Evolutionary conservation across 2,888 invertebrate genomes (phyloP).

Genomic region (Salpingus planirostris): DNA sequence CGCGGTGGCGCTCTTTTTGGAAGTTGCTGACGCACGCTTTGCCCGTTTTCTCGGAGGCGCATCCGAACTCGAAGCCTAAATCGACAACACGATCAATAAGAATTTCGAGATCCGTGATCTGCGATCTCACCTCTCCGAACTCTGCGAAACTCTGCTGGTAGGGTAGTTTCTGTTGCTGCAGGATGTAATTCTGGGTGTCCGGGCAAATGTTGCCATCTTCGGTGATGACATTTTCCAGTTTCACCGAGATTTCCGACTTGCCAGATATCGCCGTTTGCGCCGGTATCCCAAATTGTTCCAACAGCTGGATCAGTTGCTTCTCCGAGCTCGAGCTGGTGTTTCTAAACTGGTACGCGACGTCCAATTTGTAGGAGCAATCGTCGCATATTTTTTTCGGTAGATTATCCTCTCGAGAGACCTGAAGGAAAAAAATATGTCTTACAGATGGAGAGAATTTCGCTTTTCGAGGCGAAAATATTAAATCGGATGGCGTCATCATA

Average conservation of each 20-base stretch:
- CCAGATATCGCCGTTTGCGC: too few species aligned
- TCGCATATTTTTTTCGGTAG: conserved; percentile 65
- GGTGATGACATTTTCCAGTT: conserved; percentile 10
- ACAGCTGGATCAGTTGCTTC: conserved; percentile 41
- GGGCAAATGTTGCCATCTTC: conserved; percentile 6
- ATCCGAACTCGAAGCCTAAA: not conserved
- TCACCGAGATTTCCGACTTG: conserved; percentile 8
- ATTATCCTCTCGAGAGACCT: conserved; percentile 58
- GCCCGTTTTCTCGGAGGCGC: conserved; percentile 33
- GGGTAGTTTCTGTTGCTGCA: not conserved
- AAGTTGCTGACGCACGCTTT: conserved; percentile 33
- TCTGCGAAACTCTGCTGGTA: not conserved
- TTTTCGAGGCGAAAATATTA: too few species aligned
- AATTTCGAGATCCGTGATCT: not conserved
- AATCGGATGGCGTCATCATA: conserved; percentile 1
- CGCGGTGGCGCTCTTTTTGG: conserved; percentile 30
- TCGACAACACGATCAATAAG: not conserved
- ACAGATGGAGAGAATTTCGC: too few species aligned
- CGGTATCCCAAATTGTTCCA: conserved; percentile 25
- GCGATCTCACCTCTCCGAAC: conserved; percentile 5
- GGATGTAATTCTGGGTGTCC: conserved; percentile 1
- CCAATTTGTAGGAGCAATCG: conserved; percentile 61
- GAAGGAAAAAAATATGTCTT: conserved; percentile 25
- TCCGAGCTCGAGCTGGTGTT: conserved; percentile 59
- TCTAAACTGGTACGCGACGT: conserved; percentile 63